Conservation (phyloP, 2,797 vertebrate genomes). For the Peromyscus aztecus region DNA sequence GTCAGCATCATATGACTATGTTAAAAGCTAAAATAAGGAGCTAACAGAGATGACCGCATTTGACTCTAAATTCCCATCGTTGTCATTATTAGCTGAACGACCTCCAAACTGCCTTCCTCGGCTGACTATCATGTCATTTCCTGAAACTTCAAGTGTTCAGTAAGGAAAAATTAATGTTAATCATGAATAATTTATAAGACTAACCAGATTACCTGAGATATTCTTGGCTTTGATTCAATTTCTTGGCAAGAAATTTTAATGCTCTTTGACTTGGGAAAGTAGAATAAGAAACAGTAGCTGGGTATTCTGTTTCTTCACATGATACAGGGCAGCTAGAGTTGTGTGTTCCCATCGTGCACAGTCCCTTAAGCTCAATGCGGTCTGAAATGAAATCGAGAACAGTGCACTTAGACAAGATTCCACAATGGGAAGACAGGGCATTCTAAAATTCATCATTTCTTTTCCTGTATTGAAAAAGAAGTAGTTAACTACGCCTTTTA, state of each 20-base stretch:
- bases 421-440: neutral
- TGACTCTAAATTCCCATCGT: neutral
- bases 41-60: neutral
- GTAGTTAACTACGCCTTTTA: neutral
- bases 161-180: neutral
- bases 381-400: slow-evolving; percentile 82
- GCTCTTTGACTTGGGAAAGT: slow-evolving; percentile 87
- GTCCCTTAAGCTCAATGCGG: slow-evolving; percentile 83
- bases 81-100: neutral
- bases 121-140: neutral
- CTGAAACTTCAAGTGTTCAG: neutral
- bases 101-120: neutral
- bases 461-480: neutral
- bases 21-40: neutral
- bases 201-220: slow-evolving; percentile 87
- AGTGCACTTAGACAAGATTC: neutral
- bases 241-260: slow-evolving; percentile 85
- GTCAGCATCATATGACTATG: neutral
- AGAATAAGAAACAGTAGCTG: slow-evolving; percentile 87
- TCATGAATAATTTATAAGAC: neutral
- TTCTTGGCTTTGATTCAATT: slow-evolving; percentile 85
- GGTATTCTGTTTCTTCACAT: slow-evolving; percentile 89
- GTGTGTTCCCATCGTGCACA: slow-evolving; percentile 88
- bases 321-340: slow-evolving; percentile 89
- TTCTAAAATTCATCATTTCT: neutral